Base-by-base conservation (phyloP, 2,888 invertebrate species). In the Notodonta dromedarius region DNA sequence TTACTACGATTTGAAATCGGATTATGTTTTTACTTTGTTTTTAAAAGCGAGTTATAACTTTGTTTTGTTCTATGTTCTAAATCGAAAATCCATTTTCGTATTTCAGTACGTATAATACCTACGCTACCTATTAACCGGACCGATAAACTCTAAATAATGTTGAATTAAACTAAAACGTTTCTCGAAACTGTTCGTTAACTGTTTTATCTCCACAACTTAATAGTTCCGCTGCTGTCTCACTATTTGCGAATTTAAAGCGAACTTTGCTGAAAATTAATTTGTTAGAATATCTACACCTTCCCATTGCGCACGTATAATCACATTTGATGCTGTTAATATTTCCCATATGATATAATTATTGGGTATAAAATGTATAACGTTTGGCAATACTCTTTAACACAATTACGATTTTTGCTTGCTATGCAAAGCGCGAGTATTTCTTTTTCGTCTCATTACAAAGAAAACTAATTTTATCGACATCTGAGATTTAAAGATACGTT, bases 241-340 rank as follows among this genome's bases (percentile, higher is more conserved):
- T 69, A 74, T 74, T 75, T 70, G 71, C 70, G 68, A 74, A 74
- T 75, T 76, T 76, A 77, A 73, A 78, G 73, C 67, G 57, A 67
- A 77, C 71, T 73, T 70, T 59, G 71, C 71, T 79, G 69, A 65
- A 76, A 79, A 77, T 76, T 74, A 69, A 76, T 78, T 79, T 75
- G 72, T 74, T 74, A 66, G 69, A 72, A 69, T 71, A 69, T 77
- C 62, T 69, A 68, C 56, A 24, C 65, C 70, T 39, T 60, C 64
- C 50, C 56, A 64, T 65, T 56, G 55, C 55, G 35, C 60, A 40
- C 42, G 62, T 65, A 40, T 72, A 64, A 60, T 65, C 54, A 44
- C 60, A 53, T 65, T 60, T 57, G 54, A 67, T 46, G 53, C 46
- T 61, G 35, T 63, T 58, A 55, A 42, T 56, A 55, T 58, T 51